Conservation (phyloP, 2,797 vertebrate species). For the Clarias pachynema region DNA sequence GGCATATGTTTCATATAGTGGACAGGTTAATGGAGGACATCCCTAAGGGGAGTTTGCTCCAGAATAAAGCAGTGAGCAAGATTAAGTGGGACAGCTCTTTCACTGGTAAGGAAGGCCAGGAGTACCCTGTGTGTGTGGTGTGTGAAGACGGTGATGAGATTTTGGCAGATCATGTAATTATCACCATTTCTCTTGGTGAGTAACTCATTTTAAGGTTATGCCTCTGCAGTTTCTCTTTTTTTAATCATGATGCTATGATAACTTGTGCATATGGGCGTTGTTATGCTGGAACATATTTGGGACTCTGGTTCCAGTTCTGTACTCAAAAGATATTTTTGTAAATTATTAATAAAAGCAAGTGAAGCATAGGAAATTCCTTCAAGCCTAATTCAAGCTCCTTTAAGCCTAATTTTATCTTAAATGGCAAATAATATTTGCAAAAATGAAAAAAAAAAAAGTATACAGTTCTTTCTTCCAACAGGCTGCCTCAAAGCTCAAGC, state of each 20-base stretch:
- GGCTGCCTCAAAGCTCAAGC: slow-evolving; percentile 59
- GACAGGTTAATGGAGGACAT: slow-evolving; percentile 50
- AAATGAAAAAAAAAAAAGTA: background rate
- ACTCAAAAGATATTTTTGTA: too few relatives aligned
- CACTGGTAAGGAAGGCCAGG: slow-evolving; percentile 15
- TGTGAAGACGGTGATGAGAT: slow-evolving; percentile 57
- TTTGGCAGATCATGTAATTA: slow-evolving; percentile 60
- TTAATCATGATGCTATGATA: too few relatives aligned
- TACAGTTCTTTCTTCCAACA: slow-evolving; percentile 21
- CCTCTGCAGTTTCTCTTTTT: too few relatives aligned
- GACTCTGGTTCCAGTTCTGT: too few relatives aligned
- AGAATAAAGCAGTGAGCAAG: slow-evolving; percentile 52
- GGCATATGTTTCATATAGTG: slow-evolving; percentile 57
- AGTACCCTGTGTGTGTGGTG: slow-evolving; percentile 54
- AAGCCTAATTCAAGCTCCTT: too few relatives aligned
- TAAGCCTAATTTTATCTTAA: too few relatives aligned
- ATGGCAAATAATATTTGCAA: background rate
- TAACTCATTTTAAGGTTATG: background rate
- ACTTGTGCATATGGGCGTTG: too few relatives aligned
- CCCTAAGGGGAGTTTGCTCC: slow-evolving; percentile 52
- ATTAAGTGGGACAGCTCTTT: slow-evolving; percentile 60
- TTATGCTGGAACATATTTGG: too few relatives aligned
- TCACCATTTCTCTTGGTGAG: slow-evolving; percentile 63
- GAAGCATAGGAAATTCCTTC: too few relatives aligned
- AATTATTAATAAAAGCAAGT: too few relatives aligned